Percentiles rank a stretch among this genome's conserved stretches.
phyloP scores from a whole-genome alignment of 2,797 vertebrate genomes.

The Pogoniulus pusillus region DNA sequence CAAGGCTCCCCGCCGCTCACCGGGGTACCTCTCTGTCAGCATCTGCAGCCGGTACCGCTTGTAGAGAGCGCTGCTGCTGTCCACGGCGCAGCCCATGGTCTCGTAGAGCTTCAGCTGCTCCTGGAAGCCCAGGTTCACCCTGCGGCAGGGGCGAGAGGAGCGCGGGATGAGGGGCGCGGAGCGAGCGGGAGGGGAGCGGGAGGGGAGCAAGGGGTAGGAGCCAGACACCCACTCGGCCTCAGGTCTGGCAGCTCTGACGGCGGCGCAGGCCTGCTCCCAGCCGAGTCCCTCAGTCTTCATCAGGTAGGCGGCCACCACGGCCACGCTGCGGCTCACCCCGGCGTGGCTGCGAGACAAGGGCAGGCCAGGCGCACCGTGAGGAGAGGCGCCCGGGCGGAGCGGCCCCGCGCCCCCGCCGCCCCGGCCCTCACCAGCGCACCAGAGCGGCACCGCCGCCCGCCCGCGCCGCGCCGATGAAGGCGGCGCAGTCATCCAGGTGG shows the following conservation, averaged over 20 bases:
- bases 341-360: constrained; percentile 80
- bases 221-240: constrained; percentile 82
- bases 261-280: constrained; percentile 83
- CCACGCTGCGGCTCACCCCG: constrained; percentile 90
- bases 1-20: constrained; percentile 63
- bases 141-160: constrained; percentile 47
- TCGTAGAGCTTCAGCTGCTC: constrained; percentile 87
- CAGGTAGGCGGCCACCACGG: constrained; percentile 87
- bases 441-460: constrained; percentile 74
- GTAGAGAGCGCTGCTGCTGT: constrained; percentile 81
- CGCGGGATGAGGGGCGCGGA: neutral
- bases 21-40: constrained; percentile 84
- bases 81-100: constrained; percentile 85
- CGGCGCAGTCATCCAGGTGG: constrained; percentile 82
- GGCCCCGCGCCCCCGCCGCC: no score
- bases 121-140: constrained; percentile 90
- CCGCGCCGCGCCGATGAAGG: constrained; percentile 82
- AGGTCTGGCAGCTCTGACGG: constrained; percentile 79
- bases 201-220: neutral
- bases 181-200: no score
- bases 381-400: no score
- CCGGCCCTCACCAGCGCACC: constrained; percentile 86
- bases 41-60: constrained; percentile 89
- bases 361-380: neutral
- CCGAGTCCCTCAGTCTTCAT: constrained; percentile 86